Base-by-base conservation (phyloP, 2,113 vertebrate genomes). In the Indicator maculatus region DNA sequence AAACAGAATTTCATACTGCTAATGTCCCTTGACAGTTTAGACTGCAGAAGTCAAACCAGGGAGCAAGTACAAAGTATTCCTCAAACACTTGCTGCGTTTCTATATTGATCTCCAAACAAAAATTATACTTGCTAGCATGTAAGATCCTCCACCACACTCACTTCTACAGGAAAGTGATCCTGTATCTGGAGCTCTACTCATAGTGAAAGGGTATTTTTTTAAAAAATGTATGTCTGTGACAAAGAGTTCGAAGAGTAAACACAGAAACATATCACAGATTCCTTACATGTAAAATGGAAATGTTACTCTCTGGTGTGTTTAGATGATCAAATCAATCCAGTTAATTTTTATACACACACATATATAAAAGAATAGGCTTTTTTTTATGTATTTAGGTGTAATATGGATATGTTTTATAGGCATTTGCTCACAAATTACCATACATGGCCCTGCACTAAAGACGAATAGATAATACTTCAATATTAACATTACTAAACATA, bases 351-450 rank as follows among this genome's bases (percentile, higher is more conserved):
- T 14, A 88, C 16, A 28, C 5, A 26, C 47, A 38, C 53, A 63
- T 14, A 61, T n/a, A 83, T 59, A 92, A 82, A 93, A 66, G 5
- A 90, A 71, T 16, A 64, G 3, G 5, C 19, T 88, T 60, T 8
- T 20, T 63, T 59, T 89, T 79, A 67, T 73, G 81, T 38, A 71
- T 70, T 71, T 79, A 27, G 15, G 12, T 81, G 83, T 93, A 88
- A 93, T 69, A 87, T 63, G 55, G 66, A 92, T 93, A 17, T 85
- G 93, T 73, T 96, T 95, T 84, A 73, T 60, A 89, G 70, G 73
- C 58, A 65, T 59, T 91, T 88, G 70, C 63, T 96, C 60, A 85
- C 45, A n/a, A 92, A 66, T 90, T 74, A 83, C 86, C 60, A 88
- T 33, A 79, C 27, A 72, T 31, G 84, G 86, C 26, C 83, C 56